These are phyloP conservation scores for Sebastes kiyomatsui DNA, from an alignment of 2,797 vertebrate genomes.

Conservation along the genomic window DNA sequence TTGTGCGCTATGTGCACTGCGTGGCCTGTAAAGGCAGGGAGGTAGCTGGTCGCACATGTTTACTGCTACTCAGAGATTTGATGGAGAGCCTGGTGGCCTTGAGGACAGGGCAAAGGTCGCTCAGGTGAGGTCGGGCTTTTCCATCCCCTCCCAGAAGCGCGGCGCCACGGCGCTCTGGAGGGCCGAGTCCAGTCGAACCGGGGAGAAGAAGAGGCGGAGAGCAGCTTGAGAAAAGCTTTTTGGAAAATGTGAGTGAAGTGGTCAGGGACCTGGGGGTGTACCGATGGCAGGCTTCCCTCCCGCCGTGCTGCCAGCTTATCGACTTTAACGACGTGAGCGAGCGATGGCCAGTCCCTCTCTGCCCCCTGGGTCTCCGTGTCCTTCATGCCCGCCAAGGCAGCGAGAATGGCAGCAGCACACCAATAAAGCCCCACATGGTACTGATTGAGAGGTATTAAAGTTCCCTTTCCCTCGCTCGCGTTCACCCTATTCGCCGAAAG, in stretches of 20 bases:
- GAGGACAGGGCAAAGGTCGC: constrained; percentile 22
- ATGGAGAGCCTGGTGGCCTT: constrained; percentile 9
- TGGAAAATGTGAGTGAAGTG: constrained; percentile 75
- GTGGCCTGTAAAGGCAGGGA: constrained; percentile 37
- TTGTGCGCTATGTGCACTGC: constrained; percentile 1
- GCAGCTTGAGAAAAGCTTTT: constrained; percentile 44
- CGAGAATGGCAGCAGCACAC: constrained; percentile 50
- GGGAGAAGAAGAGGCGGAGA: constrained; percentile 23
- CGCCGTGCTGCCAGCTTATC: constrained; percentile 73
- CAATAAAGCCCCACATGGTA: constrained; percentile 77
- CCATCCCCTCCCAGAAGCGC: constrained; percentile 8
- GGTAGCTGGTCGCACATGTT: constrained; percentile 15
- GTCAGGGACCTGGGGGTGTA: constrained; percentile 63
- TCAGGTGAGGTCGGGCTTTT: constrained; percentile 55
- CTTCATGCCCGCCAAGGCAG: constrained; percentile 62
- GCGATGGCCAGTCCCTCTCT: constrained; percentile 61
- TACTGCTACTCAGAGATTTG: constrained; percentile 12
- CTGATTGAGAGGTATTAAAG: constrained; percentile 69
- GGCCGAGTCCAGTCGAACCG: constrained; percentile 10
- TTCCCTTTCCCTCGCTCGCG: constrained; percentile 13
- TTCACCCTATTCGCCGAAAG: constrained; percentile 30
- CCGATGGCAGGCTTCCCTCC: constrained; percentile 59
- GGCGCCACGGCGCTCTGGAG: constrained; percentile 28
- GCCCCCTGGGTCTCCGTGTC: constrained; percentile 64
- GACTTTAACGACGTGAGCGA: constrained; percentile 66